Evolutionary conservation across 1,140 invertebrate species (phyloP).

Genomic region (Drosophila lacertosa): DNA sequence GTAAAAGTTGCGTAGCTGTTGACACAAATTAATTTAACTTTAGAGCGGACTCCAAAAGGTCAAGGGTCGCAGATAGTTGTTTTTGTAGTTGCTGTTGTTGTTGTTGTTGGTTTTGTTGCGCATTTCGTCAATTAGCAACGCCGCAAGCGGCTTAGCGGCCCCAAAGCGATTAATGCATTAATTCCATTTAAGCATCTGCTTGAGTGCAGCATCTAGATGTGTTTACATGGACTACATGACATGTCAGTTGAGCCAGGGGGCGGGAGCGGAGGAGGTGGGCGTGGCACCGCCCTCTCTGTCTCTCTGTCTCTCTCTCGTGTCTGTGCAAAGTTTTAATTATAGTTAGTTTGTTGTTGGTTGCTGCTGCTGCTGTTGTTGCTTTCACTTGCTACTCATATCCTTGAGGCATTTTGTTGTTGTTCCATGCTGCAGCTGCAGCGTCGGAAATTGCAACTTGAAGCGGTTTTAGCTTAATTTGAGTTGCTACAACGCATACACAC

Average conservation of each 20-base stretch:
- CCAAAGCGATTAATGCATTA: slow-evolving; percentile 72
- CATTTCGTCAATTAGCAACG: slow-evolving; percentile 72
- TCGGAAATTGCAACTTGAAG: slow-evolving; percentile 79
- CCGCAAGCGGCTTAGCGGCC: slow-evolving; percentile 56
- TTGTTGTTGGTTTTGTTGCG: slow-evolving; percentile 46
- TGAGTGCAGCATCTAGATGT: slow-evolving; percentile 9
- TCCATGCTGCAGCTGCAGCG: slow-evolving; percentile 22
- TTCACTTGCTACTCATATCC: slow-evolving; percentile 47
- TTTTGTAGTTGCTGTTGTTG: not conserved
- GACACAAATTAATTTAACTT: slow-evolving; percentile 77
- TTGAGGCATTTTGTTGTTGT: slow-evolving; percentile 60
- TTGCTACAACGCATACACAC: slow-evolving; percentile 37
- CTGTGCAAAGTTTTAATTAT: slow-evolving; percentile 71
- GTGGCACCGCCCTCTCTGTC: not conserved
- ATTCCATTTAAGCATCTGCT: slow-evolving; percentile 52
- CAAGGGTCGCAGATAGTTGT: slow-evolving; percentile 4
- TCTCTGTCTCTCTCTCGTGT: slow-evolving; percentile 4
- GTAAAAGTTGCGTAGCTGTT: slow-evolving; percentile 66
- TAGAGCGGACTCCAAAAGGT: slow-evolving; percentile 18
- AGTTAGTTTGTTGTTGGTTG: slow-evolving; percentile 52
- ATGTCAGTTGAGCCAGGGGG: too few species aligned
- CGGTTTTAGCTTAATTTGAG: slow-evolving; percentile 76
- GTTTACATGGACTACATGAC: slow-evolving; percentile 31
- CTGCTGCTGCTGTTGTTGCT: slow-evolving; percentile 19
- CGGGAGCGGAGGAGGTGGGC: not conserved